These are phyloP conservation scores for Balanococcus diminutus DNA, from an alignment of 2,888 invertebrate genomes.

Conservation along the genomic window DNA sequence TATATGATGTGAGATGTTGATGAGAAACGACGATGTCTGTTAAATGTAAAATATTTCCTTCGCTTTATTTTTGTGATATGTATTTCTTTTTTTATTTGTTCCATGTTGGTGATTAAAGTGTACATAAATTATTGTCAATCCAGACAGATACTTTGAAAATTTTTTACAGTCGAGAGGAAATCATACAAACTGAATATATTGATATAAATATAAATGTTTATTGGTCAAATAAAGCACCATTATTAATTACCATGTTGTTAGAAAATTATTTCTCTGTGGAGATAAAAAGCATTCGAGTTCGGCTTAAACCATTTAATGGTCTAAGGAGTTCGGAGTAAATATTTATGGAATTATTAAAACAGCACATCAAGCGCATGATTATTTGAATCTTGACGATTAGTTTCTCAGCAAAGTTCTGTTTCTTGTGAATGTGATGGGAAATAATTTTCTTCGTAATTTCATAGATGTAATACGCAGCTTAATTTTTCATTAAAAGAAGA, in stretches of 20 bases:
- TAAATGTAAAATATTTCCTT: neutral
- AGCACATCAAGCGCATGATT: neutral
- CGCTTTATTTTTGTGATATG: neutral
- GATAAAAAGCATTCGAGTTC: neutral
- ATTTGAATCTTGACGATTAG: neutral
- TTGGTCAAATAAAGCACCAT: constrained; percentile 9
- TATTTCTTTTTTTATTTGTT: neutral
- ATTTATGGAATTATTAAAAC: neutral
- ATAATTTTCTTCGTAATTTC: neutral
- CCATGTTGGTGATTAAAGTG: neutral
- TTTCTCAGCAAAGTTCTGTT: neutral
- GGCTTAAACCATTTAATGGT: no score
- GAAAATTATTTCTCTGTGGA: neutral
- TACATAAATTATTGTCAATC: neutral
- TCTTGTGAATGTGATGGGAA: neutral
- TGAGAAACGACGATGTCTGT: no score
- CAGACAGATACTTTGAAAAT: neutral
- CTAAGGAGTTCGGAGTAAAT: neutral
- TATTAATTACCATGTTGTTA: neutral
- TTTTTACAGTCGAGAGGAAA: neutral
- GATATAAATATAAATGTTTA: constrained; percentile 8
- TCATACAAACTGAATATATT: neutral
- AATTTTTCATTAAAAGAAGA: neutral
- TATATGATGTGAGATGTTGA: no score
- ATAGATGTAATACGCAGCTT: no score